These are phyloP conservation scores for Drosophila subpulchrella DNA, from an alignment of 1,140 invertebrate species.

Conservation along the genomic window DNA sequence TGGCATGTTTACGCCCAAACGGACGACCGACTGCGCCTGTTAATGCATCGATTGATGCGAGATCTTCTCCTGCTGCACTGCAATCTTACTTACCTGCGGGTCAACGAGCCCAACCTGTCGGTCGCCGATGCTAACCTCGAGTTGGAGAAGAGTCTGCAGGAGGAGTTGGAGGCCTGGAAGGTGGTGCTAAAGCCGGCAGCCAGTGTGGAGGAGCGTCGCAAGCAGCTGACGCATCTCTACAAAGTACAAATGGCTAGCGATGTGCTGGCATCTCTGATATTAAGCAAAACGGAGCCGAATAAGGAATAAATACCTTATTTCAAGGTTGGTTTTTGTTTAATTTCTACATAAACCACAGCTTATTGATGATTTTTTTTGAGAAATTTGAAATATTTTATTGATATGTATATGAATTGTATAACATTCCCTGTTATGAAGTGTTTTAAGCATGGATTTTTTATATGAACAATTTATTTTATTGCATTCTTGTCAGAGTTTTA, in stretches of 20 bases:
- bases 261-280: slow-evolving; percentile 50
- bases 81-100: slow-evolving; percentile 39
- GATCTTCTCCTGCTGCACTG: slow-evolving; percentile 61
- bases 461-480: slow-evolving; percentile 1
- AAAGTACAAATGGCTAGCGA: slow-evolving; percentile 55
- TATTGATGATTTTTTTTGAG: too few species aligned
- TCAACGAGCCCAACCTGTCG: slow-evolving; percentile 5
- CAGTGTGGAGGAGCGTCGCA: not conserved
- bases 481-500: slow-evolving; percentile 16
- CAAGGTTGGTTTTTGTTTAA: too few species aligned
- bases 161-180: slow-evolving; percentile 42
- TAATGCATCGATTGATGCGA: slow-evolving; percentile 38
- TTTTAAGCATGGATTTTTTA: not conserved
- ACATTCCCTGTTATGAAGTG: not conserved
- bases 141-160: slow-evolving; percentile 45
- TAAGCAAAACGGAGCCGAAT: not conserved
- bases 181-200: slow-evolving; percentile 2
- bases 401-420: too few species aligned
- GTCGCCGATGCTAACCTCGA: slow-evolving; percentile 20
- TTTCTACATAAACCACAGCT: too few species aligned
- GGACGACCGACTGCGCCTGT: slow-evolving; percentile 31
- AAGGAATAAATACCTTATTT: not conserved
- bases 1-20: slow-evolving; percentile 65
- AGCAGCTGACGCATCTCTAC: slow-evolving; percentile 21
- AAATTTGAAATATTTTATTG: too few species aligned